Conservation (phyloP, 2,797 vertebrate genomes). For the Hoplostethus atlanticus region DNA sequence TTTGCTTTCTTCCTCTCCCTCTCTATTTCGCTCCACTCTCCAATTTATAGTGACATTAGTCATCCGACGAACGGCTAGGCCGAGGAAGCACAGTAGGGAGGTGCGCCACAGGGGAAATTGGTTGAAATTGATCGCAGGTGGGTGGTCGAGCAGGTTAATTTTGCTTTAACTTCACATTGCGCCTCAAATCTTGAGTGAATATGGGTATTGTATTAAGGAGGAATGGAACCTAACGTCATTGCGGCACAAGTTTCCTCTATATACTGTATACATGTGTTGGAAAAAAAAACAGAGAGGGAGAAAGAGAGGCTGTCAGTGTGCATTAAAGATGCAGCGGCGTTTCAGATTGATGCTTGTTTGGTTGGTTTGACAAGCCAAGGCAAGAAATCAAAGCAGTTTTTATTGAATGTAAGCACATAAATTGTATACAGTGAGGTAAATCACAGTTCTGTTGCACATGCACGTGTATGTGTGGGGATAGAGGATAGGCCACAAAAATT, state of each 20-base stretch:
- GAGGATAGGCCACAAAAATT: too few relatives aligned
- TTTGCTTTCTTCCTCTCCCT: conserved; percentile 18
- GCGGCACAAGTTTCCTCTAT: neutral
- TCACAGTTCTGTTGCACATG: neutral
- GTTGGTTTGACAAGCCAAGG: conserved; percentile 33
- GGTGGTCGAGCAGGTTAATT: conserved; percentile 15
- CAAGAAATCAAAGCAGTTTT: conserved; percentile 18
- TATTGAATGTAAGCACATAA: conserved; percentile 21
- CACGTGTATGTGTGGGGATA: neutral
- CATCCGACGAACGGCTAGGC: conserved; percentile 50
- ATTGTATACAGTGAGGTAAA: neutral
- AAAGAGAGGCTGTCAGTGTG: conserved; percentile 21
- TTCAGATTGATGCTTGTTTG: conserved; percentile 26
- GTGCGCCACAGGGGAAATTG: conserved; percentile 31
- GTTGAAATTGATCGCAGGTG: conserved; percentile 36
- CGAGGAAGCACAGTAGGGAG: conserved; percentile 19
- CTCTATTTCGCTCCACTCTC: conserved; percentile 39
- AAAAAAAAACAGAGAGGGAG: conserved; percentile 1
- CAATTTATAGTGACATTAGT: conserved; percentile 58
- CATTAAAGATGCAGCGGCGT: conserved; percentile 12
- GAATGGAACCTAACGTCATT: neutral
- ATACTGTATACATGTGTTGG: conserved; percentile 2
- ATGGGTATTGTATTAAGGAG: neutral
- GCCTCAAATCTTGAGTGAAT: neutral
- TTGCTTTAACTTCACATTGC: conserved; percentile 13